phyloP scores from a whole-genome alignment of 2,113 vertebrate genomes.

The Myiozetetes cayanensis region DNA sequence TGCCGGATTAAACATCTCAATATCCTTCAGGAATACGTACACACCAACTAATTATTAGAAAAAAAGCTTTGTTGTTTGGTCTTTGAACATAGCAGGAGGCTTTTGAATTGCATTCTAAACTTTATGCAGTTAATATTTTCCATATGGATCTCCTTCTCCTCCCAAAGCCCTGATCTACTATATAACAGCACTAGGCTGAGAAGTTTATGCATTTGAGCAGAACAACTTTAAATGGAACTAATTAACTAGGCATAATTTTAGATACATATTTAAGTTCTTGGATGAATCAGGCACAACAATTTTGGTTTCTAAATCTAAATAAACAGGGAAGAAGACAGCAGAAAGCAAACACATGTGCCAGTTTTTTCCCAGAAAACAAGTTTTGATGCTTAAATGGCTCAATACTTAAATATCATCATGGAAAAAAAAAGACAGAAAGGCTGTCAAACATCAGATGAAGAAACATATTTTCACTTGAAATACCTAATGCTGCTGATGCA shows the following conservation, averaged over 20 bases:
- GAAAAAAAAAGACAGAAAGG: not conserved
- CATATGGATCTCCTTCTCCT: not conserved
- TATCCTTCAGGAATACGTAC: conserved; percentile 7
- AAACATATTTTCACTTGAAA: not conserved
- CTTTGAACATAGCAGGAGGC: conserved; percentile 20
- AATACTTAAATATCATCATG: not conserved
- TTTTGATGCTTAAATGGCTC: not conserved
- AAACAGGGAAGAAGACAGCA: not conserved
- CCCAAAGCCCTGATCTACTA: not conserved
- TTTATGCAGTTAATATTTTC: not conserved
- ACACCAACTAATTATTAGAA: not conserved
- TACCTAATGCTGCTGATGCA: not conserved
- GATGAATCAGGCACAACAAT: not conserved
- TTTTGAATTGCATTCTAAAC: not conserved
- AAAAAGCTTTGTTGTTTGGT: not conserved
- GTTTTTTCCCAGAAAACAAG: not conserved
- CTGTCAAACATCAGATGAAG: not conserved
- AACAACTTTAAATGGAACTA: conserved; percentile 25
- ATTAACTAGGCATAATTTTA: conserved; percentile 17
- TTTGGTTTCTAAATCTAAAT: not conserved
- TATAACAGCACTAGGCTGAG: not conserved
- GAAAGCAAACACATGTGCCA: not conserved
- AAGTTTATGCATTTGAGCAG: conserved; percentile 2
- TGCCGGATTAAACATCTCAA: conserved; percentile 7
- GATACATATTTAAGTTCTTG: not conserved